A percentile compares a stretch with the other conserved stretches of the same genome.
These are phyloP conservation scores for Globia sparganii DNA, from an alignment of 2,888 invertebrate species.

Conservation along the genomic window DNA sequence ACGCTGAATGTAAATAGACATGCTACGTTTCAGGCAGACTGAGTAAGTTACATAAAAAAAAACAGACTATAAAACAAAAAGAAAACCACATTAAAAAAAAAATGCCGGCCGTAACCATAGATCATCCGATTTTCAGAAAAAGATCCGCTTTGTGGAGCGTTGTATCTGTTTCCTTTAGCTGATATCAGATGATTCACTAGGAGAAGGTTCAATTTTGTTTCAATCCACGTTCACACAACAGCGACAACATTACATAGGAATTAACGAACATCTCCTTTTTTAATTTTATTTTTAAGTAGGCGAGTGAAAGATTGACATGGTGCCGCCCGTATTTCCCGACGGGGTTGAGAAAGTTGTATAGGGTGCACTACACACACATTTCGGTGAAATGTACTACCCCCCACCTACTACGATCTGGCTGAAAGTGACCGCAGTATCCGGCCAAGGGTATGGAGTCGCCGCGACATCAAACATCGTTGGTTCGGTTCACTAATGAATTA, in stretches of 20 bases:
- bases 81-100: not conserved
- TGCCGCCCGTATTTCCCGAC: not conserved
- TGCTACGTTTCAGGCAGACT: not conserved
- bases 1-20: not conserved
- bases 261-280: not conserved
- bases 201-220: not conserved
- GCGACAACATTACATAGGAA: not conserved
- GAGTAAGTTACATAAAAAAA: not conserved
- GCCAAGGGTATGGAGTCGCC: not conserved
- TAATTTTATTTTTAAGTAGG: not conserved
- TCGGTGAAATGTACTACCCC: not conserved
- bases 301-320: too few relatives aligned
- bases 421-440: not conserved
- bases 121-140: not conserved
- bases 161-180: not conserved
- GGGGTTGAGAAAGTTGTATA: not conserved
- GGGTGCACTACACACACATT: not conserved
- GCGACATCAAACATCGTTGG: not conserved
- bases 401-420: not conserved
- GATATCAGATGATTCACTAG: not conserved
- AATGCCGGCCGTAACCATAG: too few relatives aligned
- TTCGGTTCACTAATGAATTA: not conserved
- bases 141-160: not conserved
- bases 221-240: not conserved
- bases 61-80: not conserved